phyloP scores from a whole-genome alignment of 1,140 invertebrate genomes.

The Vollenhovia emeryi region DNA sequence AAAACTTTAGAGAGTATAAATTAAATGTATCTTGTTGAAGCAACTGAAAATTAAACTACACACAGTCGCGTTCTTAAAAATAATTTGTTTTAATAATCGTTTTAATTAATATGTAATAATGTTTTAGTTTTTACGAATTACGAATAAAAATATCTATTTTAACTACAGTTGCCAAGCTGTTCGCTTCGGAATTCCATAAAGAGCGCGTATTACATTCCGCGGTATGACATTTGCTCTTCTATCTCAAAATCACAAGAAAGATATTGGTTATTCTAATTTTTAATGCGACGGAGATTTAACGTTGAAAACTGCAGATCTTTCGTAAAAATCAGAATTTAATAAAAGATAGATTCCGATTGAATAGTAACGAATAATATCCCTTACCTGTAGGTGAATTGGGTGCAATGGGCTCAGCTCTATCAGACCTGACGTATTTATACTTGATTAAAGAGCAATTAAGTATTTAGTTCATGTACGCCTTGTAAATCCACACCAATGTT shows the following conservation, averaged over 20 bases:
- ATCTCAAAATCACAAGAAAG: slow-evolving; percentile 7
- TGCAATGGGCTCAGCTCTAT: not conserved
- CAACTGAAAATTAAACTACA: not conserved
- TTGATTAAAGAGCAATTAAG: slow-evolving; percentile 60
- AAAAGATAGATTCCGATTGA: not conserved
- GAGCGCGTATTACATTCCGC: not conserved
- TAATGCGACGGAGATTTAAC: slow-evolving; percentile 1
- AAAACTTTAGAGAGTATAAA: no score
- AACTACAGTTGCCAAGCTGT: not conserved
- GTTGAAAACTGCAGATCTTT: not conserved
- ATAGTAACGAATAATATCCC: not conserved
- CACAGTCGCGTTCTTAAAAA: not conserved
- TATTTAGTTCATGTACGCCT: slow-evolving; percentile 72
- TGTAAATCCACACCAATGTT: slow-evolving; percentile 43
- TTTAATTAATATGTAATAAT: not conserved
- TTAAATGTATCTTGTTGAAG: not conserved
- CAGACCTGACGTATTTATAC: slow-evolving; percentile 54
- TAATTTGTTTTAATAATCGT: slow-evolving; percentile 7
- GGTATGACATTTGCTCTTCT: slow-evolving; percentile 22
- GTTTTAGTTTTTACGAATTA: not conserved
- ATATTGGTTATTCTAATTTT: slow-evolving; percentile 37
- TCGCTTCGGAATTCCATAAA: not conserved
- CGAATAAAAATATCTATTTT: slow-evolving; percentile 21
- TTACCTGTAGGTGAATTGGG: slow-evolving; percentile 22
- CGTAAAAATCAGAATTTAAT: not conserved